A percentile compares a stretch with the other conserved stretches of the same genome.
Evolutionary conservation across 2,113 vertebrate species (phyloP).

Genomic region (Podiceps cristatus): DNA sequence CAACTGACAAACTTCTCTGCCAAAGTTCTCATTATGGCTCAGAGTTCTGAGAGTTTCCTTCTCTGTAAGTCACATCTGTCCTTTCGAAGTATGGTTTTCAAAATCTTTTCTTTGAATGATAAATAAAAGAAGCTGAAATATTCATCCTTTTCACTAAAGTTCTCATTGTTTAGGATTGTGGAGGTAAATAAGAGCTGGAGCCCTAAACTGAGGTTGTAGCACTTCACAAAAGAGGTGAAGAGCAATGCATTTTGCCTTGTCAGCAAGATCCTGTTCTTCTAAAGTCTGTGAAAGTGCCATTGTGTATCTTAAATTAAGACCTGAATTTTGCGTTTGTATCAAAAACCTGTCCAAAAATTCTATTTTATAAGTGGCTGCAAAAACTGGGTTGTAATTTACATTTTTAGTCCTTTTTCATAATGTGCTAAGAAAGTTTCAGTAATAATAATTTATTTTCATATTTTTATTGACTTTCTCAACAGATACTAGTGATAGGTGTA

Average conservation of each 20-base stretch:
- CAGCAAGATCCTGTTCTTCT: neutral
- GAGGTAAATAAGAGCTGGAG: neutral
- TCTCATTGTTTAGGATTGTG: neutral
- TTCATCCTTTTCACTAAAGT: neutral
- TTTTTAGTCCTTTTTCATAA: neutral
- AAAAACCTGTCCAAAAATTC: neutral
- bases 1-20: neutral
- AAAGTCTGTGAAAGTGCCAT: neutral
- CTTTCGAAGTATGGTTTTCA: neutral
- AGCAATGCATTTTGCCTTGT: neutral
- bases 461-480: neutral
- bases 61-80: neutral
- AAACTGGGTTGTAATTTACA: neutral
- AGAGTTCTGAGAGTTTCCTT: neutral
- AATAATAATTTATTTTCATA: neutral
- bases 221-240: neutral
- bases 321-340: neutral
- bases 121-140: neutral
- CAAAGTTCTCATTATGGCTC: neutral
- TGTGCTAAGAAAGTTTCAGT: fast-evolving
- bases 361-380: neutral
- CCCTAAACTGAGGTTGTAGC: neutral
- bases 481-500: neutral
- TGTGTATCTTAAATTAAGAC: neutral
- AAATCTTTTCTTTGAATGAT: neutral